phyloP scores from a whole-genome alignment of 2,888 invertebrate genomes.

The Osedax fenrisi region DNA sequence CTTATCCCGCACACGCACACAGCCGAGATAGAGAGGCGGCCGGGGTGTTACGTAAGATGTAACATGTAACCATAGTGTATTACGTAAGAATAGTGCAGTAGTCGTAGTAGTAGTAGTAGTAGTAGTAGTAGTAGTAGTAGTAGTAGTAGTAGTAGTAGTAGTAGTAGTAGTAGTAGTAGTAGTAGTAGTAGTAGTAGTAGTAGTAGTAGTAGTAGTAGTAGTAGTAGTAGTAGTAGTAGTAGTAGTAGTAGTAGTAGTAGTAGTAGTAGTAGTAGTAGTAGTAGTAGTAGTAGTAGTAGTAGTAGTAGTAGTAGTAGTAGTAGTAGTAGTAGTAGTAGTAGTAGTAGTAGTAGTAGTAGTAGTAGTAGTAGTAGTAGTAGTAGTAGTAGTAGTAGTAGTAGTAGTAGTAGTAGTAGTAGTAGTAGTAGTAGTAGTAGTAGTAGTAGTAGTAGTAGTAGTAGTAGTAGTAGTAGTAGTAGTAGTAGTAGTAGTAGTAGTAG shows the following conservation, averaged over 20 bases:
- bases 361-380: slow-evolving; percentile 11
- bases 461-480: background rate
- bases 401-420: slow-evolving; percentile 13
- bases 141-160: slow-evolving; percentile 6
- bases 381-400: background rate
- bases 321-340: background rate
- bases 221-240: slow-evolving; percentile 31
- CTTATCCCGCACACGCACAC: too few species aligned
- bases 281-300: slow-evolving; percentile 35
- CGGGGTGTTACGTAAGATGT: too few species aligned
- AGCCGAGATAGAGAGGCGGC: too few species aligned
- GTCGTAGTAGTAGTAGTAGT: too few species aligned
- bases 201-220: background rate
- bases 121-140: slow-evolving; percentile 13
- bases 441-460: slow-evolving; percentile 7
- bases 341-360: slow-evolving; percentile 11
- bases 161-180: slow-evolving; percentile 11
- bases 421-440: slow-evolving; percentile 7
- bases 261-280: slow-evolving; percentile 33
- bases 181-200: background rate
- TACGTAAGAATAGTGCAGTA: background rate
- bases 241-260: slow-evolving; percentile 33
- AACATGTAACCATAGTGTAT: too few species aligned
- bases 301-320: background rate
- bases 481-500: background rate